Evolutionary conservation across 2,888 invertebrate species (phyloP), one percentile per base, ranked within the genome.

Genomic region (Sesamia inferens): DNA sequence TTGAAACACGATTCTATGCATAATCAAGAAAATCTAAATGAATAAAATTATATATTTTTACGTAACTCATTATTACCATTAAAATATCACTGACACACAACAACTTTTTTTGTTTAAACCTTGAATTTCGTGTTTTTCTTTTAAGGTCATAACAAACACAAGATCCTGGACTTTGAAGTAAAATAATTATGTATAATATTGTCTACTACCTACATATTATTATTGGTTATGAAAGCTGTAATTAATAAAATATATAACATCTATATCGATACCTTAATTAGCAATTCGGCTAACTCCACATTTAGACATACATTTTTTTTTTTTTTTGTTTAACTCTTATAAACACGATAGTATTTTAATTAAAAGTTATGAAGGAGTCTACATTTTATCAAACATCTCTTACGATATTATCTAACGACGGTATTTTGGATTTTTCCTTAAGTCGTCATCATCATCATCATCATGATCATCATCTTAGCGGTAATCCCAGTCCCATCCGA

Each of bases 61-160:
- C 47, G 54, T 65, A 69, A 58, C 16, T 51, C 11, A 14, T 47
- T 72, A 24, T 55, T 55, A 65, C 55, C 44, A 68, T 61, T 31
- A 42, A 71, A 72, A 73, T 79, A 68, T 22, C 59, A 69, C 39
- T 79, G n/a, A 61, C 63, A 69, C n/a, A 31, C 31, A 31, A 31
- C 31, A 31, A 31, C 31, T 31, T 66, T 68, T 68, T 72, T 57
- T 62, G 22, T 57, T 11, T n/a, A 44, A 19, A 24, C 62, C 62
- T 80, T 80, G 84, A 71, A 31, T 57, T 68, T 70, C 74, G n/a
- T 57, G 67, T 79, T 73, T 75, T 57, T 59, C 5, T 5, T 63
- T 39, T 65, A 79, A 68, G 57, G 67, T 80, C 79, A 70, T 55
- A 75, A 51, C 0, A 66, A 48, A 39, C 31, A n/a, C 24, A 22